Conservation (phyloP, 2,797 vertebrate genomes). For the Megaceryle alcyon region DNA sequence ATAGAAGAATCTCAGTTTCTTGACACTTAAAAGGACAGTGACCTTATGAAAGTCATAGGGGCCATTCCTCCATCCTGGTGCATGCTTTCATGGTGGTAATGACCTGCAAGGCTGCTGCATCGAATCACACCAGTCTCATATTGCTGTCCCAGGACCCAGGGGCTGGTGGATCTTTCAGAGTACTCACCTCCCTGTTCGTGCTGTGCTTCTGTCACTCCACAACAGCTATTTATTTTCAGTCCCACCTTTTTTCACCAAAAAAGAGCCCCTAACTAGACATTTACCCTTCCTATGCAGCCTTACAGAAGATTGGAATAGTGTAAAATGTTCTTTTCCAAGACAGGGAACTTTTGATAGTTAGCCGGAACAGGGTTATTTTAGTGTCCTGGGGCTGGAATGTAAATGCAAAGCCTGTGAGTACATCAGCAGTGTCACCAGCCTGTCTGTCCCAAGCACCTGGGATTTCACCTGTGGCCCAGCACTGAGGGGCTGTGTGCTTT, state of each 20-base stretch:
- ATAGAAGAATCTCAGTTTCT: not conserved
- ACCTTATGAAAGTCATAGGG: not conserved
- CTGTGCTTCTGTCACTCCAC: rapidly evolving
- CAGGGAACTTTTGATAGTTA: not conserved
- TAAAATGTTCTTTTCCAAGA: not conserved
- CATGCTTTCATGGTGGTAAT: not conserved
- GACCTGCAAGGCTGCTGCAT: not conserved
- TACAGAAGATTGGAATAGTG: not conserved
- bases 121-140: not conserved
- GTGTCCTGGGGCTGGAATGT: not conserved
- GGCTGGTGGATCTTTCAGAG: not conserved
- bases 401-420: not conserved
- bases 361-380: not conserved
- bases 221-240: not conserved
- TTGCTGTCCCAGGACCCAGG: rapidly evolving
- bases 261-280: not conserved
- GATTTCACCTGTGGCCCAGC: not conserved
- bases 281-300: not conserved
- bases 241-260: not conserved
- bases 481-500: not conserved
- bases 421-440: not conserved
- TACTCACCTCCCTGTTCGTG: rapidly evolving
- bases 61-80: not conserved
- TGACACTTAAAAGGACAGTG: not conserved
- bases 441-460: not conserved